Percentiles rank a stretch among this genome's conserved stretches.
phyloP scores from a whole-genome alignment of 2,888 invertebrate genomes.

The Nomada hirtipes region DNA sequence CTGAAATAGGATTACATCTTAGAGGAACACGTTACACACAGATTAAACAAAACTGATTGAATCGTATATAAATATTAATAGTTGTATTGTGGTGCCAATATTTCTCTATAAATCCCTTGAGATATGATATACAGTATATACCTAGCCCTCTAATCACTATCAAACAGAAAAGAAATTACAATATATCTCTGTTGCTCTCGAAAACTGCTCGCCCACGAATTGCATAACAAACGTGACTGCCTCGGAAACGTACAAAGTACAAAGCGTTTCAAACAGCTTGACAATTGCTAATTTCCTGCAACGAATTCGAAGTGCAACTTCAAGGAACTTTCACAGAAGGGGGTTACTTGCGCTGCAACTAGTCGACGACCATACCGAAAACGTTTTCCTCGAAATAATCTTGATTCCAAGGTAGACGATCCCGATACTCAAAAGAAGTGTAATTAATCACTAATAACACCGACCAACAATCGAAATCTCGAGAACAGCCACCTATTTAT shows the following conservation, averaged over 20 bases:
- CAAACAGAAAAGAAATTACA: no score
- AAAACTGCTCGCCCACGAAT: no score
- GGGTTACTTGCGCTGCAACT: background rate
- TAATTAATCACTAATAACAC: conserved; percentile 32
- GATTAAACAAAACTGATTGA: no score
- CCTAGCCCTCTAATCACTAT: no score
- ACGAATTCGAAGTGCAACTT: background rate
- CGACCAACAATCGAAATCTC: conserved; percentile 27
- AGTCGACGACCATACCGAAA: background rate
- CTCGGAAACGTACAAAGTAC: background rate
- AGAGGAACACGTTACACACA: no score
- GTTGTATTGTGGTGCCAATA: no score
- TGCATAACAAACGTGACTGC: background rate
- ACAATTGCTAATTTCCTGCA: background rate
- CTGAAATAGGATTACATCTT: no score
- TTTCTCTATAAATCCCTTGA: no score
- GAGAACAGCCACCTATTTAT: conserved; percentile 41
- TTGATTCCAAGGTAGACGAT: conserved; percentile 2
- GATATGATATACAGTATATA: no score
- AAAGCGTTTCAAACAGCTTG: background rate
- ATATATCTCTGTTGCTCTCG: no score
- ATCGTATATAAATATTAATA: no score
- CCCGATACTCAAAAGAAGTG: conserved; percentile 24
- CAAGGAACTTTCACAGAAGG: background rate
- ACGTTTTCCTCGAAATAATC: background rate